Evolutionary conservation across 92 coral and sea anemone genomes (phyloP).

Genomic region (Diadumene lineata): DNA sequence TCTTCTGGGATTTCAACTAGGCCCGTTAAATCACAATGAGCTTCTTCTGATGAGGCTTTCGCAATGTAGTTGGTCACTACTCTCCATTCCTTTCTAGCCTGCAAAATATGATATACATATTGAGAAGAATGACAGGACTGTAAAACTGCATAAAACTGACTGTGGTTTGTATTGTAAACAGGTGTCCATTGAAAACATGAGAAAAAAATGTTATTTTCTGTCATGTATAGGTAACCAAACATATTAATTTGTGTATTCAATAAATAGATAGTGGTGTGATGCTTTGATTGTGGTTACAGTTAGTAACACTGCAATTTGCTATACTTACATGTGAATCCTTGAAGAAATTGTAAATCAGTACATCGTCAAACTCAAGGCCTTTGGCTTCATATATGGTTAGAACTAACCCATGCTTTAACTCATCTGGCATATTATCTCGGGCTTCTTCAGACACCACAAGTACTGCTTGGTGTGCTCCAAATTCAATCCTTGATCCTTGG

Average conservation of each 20-base stretch:
- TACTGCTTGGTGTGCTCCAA: conserved; percentile 94
- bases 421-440: conserved; percentile 85
- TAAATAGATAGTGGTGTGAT: too few species aligned
- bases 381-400: conserved; percentile 94
- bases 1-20: conserved; percentile 67
- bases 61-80: conserved; percentile 76
- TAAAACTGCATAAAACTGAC: too few species aligned
- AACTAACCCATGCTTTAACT: conserved; percentile 79
- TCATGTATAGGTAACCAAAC: too few species aligned
- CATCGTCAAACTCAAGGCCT: conserved; percentile 95
- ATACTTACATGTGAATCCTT: conserved; percentile 85
- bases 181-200: too few species aligned
- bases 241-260: too few species aligned
- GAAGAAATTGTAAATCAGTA: conserved; percentile 87
- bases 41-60: conserved; percentile 43
- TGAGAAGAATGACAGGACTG: too few species aligned
- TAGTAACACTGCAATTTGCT: neutral
- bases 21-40: conserved; percentile 45
- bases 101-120: neutral
- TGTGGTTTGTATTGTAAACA: too few species aligned
- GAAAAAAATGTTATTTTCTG: too few species aligned
- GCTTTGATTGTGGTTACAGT: neutral
- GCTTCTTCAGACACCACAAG: conserved; percentile 89
- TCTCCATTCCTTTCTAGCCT: conserved; percentile 97
- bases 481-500: conserved; percentile 83